Base-by-base conservation (phyloP, 2,888 invertebrate species). In the Brachypterus glaber region DNA sequence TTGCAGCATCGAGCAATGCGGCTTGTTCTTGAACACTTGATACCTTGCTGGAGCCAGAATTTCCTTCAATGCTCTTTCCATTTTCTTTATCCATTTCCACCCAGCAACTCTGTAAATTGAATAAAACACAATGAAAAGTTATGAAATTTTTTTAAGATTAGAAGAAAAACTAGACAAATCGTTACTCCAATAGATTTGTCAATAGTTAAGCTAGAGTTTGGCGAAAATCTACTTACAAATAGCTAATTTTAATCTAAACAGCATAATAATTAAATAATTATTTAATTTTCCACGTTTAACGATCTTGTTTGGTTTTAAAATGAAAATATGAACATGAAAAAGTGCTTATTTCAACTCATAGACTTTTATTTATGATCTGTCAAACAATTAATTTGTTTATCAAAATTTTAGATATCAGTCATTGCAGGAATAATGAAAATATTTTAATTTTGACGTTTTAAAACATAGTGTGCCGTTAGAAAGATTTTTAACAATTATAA, bases 41-140 rank as follows among this genome's bases (percentile, higher is more conserved):
- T 45, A 60, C 53, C 57, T 66, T 67, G 68, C 57, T 64, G 55
- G 75, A 59, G 68, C 70, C 62, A 64, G 72, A 68, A 68, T 72
- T 67, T 70, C 71, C 64, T 58, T 66, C 69, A 66, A 67, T 67
- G 68, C 68, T 66, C 67, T 73, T 70, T 67, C 81, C 81, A 76
- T 81, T 83, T 77, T 81, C 81, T 73, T 84, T 84, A 72, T 85
- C 84, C 84, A 84, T 84, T 64, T 70, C 71, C 62, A 59, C 50
- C 54, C 54, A 49, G 53, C 56, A 45, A 46, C 43, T 47, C 54
- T 55, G 44, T 35, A 38, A 39, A 12, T 15, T 8, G 17, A 24
- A 13, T 4, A 32, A 32, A 9, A 13, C n/a, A n/a, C n/a, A 2
- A 4, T n/a, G 2, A 30, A 1, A 30, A 13, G 2, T 11, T 30